Evolutionary conservation across 2,113 vertebrate genomes (phyloP).

Genomic region (Gymnocephalus cernua): DNA sequence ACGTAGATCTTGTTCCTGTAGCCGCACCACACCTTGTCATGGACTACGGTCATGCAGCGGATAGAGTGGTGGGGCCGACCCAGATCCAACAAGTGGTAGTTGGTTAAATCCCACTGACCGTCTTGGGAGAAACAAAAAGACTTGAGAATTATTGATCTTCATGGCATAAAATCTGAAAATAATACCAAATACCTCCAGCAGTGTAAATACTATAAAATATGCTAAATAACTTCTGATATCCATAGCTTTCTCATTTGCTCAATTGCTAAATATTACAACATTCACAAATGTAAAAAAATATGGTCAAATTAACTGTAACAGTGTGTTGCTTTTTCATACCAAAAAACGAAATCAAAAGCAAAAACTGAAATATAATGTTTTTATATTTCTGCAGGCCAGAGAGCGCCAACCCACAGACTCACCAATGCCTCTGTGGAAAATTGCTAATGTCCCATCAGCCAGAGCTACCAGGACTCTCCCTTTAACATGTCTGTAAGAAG

Average conservation of each 20-base stretch:
- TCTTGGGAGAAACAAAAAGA: slow-evolving; percentile 70
- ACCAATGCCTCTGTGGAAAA: slow-evolving; percentile 95
- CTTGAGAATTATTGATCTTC: not conserved
- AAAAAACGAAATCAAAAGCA: not conserved
- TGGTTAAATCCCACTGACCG: slow-evolving; percentile 97
- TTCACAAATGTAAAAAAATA: not conserved
- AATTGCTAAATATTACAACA: not conserved
- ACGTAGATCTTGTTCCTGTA: slow-evolving; percentile 99
- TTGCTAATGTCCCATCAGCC: slow-evolving; percentile 95
- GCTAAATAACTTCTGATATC: not conserved
- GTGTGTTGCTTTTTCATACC: not conserved
- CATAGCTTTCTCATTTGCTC: not conserved
- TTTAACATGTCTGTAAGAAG: slow-evolving; percentile 91
- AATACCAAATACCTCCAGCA: not conserved
- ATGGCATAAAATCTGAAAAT: not conserved
- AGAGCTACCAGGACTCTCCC: slow-evolving; percentile 95
- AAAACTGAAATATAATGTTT: not conserved
- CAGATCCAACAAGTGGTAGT: slow-evolving; percentile 96
- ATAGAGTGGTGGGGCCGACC: slow-evolving; percentile 98
- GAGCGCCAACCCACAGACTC: slow-evolving; percentile 29
- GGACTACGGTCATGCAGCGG: slow-evolving; percentile 97
- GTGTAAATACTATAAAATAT: not conserved
- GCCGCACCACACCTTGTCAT: slow-evolving; percentile 97
- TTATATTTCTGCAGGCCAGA: not conserved
- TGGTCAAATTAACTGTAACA: not conserved